A percentile compares a stretch with the other conserved stretches of the same genome.
phyloP scores from a whole-genome alignment of 2,113 vertebrate species.

The Campylomormyrus tamandua region DNA sequence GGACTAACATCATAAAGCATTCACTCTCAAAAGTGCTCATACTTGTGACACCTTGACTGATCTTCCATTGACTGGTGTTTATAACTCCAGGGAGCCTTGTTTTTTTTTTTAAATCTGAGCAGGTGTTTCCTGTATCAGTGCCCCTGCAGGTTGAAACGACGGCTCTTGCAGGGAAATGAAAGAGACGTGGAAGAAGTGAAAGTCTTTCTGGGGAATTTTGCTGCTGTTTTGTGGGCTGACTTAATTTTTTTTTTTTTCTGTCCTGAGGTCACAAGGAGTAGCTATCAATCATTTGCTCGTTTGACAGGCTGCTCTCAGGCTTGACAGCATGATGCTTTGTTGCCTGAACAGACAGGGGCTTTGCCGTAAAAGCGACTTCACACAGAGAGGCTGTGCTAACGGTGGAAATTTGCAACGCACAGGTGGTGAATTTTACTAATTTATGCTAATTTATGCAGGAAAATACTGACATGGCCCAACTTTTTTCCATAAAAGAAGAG shows the following conservation, averaged over 20 bases:
- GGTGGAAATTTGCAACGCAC: not conserved
- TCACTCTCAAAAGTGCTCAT: not conserved
- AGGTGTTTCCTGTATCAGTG: not conserved
- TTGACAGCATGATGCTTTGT: not conserved
- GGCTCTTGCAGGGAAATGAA: not conserved
- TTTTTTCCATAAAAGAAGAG: not conserved
- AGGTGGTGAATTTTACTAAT: not conserved
- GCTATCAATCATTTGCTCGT: not conserved
- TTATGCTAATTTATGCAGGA: not conserved
- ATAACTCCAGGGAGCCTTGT: not conserved
- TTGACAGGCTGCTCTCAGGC: not conserved
- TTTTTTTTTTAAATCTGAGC: constrained; percentile 2
- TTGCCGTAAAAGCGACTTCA: not conserved
- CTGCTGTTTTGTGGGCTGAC: not conserved
- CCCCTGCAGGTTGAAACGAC: not conserved
- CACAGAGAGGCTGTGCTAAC: not conserved
- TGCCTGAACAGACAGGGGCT: not conserved
- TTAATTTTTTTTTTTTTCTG: not conserved
- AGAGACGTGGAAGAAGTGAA: constrained; percentile 5
- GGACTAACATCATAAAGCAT: not conserved
- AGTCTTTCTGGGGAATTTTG: constrained; percentile 1
- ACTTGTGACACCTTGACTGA: not conserved
- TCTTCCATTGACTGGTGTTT: not conserved
- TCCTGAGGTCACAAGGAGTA: not conserved
- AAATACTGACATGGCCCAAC: not conserved